Conservation (phyloP, 1,140 invertebrate genomes). For the Hypothenemus hampei region DNA sequence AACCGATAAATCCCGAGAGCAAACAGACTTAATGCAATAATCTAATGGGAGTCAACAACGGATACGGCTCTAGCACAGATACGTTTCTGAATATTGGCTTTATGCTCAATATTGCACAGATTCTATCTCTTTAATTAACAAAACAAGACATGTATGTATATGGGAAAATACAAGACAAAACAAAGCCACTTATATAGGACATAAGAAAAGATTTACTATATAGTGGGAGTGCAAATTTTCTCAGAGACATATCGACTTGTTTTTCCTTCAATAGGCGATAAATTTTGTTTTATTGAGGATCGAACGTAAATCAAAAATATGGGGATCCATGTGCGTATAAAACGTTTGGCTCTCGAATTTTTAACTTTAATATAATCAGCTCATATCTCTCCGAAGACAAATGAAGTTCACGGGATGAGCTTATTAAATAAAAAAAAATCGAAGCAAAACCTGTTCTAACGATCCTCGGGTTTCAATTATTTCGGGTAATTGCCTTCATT, state of each 20-base stretch:
- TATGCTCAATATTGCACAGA: no score
- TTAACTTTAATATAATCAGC: not conserved
- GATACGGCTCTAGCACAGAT: conserved; percentile 10
- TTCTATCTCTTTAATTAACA: no score
- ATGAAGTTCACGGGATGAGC: not conserved
- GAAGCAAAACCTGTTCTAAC: not conserved
- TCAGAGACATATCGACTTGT: conserved; percentile 10
- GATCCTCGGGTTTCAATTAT: no score
- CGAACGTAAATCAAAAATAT: conserved; percentile 4
- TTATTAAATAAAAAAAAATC: not conserved
- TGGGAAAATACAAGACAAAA: no score
- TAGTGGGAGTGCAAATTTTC: conserved; percentile 15
- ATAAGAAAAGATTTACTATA: no score
- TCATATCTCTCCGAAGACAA: not conserved
- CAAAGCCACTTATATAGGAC: no score
- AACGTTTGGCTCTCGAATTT: not conserved
- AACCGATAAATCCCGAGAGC: conserved; percentile 5
- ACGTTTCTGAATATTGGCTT: conserved; percentile 22
- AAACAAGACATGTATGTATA: no score
- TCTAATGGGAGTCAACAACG: conserved; percentile 23
- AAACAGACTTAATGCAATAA: conserved; percentile 22
- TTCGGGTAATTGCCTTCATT: not conserved
- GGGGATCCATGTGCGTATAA: not conserved
- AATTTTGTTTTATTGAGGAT: conserved; percentile 8
- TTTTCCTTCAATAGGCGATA: conserved; percentile 1